Evolutionary conservation across 1,140 invertebrate genomes (phyloP), one percentile per base, ranked within the genome.

Genomic region (Brachionus asplanchnoidis): DNA sequence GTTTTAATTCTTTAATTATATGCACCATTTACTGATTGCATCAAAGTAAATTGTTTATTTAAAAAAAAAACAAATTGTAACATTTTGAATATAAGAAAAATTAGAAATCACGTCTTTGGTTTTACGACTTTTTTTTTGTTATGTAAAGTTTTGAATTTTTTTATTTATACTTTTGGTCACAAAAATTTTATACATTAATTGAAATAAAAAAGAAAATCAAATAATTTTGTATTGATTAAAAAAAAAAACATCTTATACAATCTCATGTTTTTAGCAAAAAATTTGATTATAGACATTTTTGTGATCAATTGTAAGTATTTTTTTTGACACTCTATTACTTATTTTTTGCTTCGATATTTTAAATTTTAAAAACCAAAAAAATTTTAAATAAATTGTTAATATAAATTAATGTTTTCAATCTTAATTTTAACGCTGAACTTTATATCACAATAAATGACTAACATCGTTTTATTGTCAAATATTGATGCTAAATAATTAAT

Each of bases 331-430:
- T 68, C 26, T 68, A 17, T 40, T 32, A 68, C 32, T 36, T 68
- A 14, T 68, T 36, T 32, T 68, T 68, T 68, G 66, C 32, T 68
- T 68, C 66, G 66, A 28, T 68, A 68, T 68, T 68, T 68, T 32
- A 68, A 68, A 68, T 68, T 68, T 68, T 68, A 68, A 68, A 68
- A 68, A 28, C 26, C 26, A 68, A 68, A 32, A 68, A 68, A 68
- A 68, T 68, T 68, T 32, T 32, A 32, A 68, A 68, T 32, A 68
- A 68, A 68, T 60, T 60, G 26, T 60, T 60, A 60, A 60, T 60
- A 60, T 20, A 60, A 60, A 26, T 8, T 23, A 7, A 20, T 60
- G 17, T 26, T 60, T 60, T 60, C 6, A 20, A 20, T 60, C 20
- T 5, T 8, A 26, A 50, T 50, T 50, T 17, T 56, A 17, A 56